Base-by-base conservation (phyloP, 64 coral and sea anemone genomes). In the Montipora sp. region DNA sequence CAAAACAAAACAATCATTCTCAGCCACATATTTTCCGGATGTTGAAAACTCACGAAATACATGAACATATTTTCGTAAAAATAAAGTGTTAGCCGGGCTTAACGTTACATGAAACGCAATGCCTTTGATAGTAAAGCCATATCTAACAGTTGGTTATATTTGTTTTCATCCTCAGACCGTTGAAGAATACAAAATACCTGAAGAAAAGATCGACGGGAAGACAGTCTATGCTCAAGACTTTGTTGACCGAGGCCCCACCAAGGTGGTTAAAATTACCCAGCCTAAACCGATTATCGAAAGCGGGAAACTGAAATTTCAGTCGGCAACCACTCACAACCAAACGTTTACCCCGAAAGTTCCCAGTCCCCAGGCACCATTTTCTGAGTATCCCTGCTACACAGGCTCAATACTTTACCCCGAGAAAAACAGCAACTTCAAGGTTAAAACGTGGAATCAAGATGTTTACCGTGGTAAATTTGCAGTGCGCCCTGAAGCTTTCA, bases 341-440 rank as follows among this genome's bases (percentile, higher is more conserved):
- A 91, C 95, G 18, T 99, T 89, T 24, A 91, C 94, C 1, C 77
- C 83, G 6, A 99, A 99, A 80, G 80, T 88, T 68, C 83, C 89
- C n/a, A 77, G 70, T 8, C 94, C 83, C 5, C 89, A 96, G 18
- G 84, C 68, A 36, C 79, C 94, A 5, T 99, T 87, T 82, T 75
- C 88, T 6, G 98, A 99, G 71, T 58, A 94, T 21, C 98, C 98
- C 5, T 94, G 91, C 66, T 99, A 94, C 47, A 89, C 94, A 16
- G 98, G 98, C 13, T 89, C 89, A 18, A 96, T 99, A 68, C 89
- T 99, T n/a, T 99, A 94, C 75, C 98, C 98, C 11, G 95, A 93
- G 9, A 77, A 90, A 58, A 44, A 87, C 61, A 80, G 90, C n/a
- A 86, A 77, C 24, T 77, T 73, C 22, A 85, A 93, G 51, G 71